These are phyloP conservation scores for Hippotragus niger DNA, from an alignment of 2,113 vertebrate species.

Conservation along the genomic window DNA sequence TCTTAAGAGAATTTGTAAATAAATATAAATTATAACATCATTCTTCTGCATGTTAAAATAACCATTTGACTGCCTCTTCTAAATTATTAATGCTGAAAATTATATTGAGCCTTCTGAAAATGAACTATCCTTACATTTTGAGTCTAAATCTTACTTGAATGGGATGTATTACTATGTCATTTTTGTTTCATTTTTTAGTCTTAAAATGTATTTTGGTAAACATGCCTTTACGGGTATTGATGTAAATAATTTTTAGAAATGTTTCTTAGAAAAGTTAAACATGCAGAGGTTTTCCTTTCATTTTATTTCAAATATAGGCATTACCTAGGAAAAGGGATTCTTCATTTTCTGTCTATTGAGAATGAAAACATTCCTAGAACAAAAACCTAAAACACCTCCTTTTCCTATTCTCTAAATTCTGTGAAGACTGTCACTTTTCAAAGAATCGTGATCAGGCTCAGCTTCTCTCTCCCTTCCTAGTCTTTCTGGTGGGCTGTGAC, in stretches of 20 bases:
- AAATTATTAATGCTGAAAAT: neutral
- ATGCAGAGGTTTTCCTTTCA: neutral
- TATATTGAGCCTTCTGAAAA: neutral
- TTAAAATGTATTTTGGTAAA: slow-evolving; percentile 21
- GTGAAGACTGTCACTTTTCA: neutral
- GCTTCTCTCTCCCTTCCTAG: neutral
- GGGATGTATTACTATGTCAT: neutral
- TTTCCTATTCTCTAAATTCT: neutral
- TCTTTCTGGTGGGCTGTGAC: neutral
- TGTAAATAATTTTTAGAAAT: neutral
- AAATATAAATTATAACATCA: neutral
- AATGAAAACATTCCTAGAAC: neutral
- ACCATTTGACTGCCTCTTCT: neutral
- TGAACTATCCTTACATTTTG: neutral
- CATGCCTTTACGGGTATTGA: neutral
- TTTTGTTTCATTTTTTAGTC: neutral
- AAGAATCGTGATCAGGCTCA: neutral
- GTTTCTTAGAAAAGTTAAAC: slow-evolving; percentile 7
- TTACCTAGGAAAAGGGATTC: neutral
- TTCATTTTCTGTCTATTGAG: neutral
- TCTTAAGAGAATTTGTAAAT: neutral
- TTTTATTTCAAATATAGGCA: neutral
- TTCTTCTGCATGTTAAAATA: neutral
- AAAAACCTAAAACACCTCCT: neutral
- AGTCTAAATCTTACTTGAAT: neutral